Evolutionary conservation across 2,113 vertebrate genomes (phyloP).

Genomic region (Petroica traversi): DNA sequence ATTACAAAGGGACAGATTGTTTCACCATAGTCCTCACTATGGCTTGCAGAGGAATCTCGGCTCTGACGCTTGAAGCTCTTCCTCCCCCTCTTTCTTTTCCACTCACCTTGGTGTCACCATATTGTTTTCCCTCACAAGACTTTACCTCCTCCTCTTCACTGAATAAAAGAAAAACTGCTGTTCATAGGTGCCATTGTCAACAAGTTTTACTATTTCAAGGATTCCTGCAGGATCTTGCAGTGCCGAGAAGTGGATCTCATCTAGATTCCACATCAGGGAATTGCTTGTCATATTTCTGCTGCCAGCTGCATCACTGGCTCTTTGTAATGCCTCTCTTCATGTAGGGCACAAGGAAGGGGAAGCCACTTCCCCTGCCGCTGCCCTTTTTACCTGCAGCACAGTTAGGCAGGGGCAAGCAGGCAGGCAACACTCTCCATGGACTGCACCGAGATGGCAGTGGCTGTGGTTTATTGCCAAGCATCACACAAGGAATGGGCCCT

Average conservation of each 20-base stretch:
- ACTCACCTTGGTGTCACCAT: too few species aligned
- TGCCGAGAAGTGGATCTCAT: neutral
- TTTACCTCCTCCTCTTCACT: too few species aligned
- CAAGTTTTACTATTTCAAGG: too few species aligned
- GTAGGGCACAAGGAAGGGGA: neutral
- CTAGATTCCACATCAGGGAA: neutral
- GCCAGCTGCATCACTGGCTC: fast-evolving
- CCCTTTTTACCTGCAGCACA: fast-evolving
- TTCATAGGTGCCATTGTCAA: too few species aligned
- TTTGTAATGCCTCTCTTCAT: neutral
- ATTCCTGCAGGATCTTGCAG: neutral
- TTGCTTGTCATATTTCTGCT: neutral
- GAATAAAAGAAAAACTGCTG: too few species aligned
- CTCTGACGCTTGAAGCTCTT: too few species aligned
- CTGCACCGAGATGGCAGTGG: neutral
- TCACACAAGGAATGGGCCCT: neutral
- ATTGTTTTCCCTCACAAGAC: too few species aligned
- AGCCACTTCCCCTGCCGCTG: fast-evolving
- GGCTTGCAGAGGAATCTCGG: too few species aligned
- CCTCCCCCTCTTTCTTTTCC: too few species aligned
- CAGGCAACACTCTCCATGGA: neutral
- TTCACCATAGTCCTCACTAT: too few species aligned
- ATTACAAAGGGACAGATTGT: too few species aligned
- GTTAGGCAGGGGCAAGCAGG: neutral
- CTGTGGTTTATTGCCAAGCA: fast-evolving